Evolutionary conservation across 2,113 vertebrate species (phyloP).

Genomic region (Holacanthus passer): DNA sequence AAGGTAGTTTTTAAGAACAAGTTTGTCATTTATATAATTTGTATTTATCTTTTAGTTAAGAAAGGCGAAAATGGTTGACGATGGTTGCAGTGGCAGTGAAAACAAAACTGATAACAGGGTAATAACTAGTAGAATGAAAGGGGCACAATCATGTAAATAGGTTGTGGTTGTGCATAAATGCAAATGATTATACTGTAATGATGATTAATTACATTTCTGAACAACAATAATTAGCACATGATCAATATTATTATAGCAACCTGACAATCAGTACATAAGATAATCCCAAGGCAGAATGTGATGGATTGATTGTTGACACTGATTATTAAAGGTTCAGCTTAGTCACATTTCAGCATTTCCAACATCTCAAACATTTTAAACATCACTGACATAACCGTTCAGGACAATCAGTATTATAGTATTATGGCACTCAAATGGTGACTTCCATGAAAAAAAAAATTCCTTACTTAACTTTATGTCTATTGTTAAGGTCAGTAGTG

Average conservation of each 20-base stretch:
- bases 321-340: background rate
- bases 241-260: conserved; percentile 16
- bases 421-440: background rate
- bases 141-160: conserved; percentile 27
- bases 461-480: background rate
- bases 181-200: conserved; percentile 13
- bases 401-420: background rate
- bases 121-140: background rate
- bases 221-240: conserved; percentile 16
- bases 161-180: conserved; percentile 6
- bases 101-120: background rate
- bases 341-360: background rate
- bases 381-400: background rate
- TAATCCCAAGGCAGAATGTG: background rate
- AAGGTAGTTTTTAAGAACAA: background rate
- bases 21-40: background rate
- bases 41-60: background rate
- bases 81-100: background rate
- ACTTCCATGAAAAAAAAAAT: background rate
- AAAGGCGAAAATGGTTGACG: background rate
- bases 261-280: background rate
- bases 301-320: background rate
- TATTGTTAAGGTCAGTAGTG: background rate
- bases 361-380: background rate
- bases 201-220: conserved; percentile 25